Evolutionary conservation across 2,797 vertebrate genomes (phyloP), one percentile per base, ranked within the genome.

Genomic region (Poliocrania exsul): DNA sequence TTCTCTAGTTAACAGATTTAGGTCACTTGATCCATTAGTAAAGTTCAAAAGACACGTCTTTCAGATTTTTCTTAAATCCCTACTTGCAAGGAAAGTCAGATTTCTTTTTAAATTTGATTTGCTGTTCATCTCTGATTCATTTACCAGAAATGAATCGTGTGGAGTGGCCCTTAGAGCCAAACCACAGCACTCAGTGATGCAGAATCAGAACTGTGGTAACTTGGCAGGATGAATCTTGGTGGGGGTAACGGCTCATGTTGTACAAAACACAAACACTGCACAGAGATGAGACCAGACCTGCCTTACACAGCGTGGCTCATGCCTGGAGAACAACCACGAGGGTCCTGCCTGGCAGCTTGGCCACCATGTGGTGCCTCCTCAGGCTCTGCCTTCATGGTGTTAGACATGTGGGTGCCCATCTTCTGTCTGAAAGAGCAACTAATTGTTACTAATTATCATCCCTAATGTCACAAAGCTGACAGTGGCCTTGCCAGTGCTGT

Each of bases 291-390:
- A 31, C 49, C 5, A 1, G 6, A 0, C 24, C 26, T 35, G 2
- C 1, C 17, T 49, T 6, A 8, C 44, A 9, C 4, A 7, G 18
- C 0, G 0, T 19, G 3, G 26, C 17, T 1, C 4, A 2, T 26
- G 7, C 29, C 35, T 42, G 53, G 35, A 44, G 49, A 31, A 13
- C 23, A 6, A 9, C 1, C 1, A 0, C 0, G 0, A 1, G 51
- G 71, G 78, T 12, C 18, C 24, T 38, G 35, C 6, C 47, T 71
- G 47, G 3, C 28, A 31, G 57, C 75, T 33, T 15, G 33, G 21
- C 29, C 54, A 3, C n/a, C 0, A 0, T 3, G 9, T 26, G 50
- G 4, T 37, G 73, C 29, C 10, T 86, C 10, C 46, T 67, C 6
- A 7, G 73, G 29, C 62, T 47, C 33, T 53, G 66, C 54, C 15